Evolutionary conservation across 2,888 invertebrate genomes (phyloP), one percentile per base, ranked within the genome.

Genomic region (Mayetiola destructor): DNA sequence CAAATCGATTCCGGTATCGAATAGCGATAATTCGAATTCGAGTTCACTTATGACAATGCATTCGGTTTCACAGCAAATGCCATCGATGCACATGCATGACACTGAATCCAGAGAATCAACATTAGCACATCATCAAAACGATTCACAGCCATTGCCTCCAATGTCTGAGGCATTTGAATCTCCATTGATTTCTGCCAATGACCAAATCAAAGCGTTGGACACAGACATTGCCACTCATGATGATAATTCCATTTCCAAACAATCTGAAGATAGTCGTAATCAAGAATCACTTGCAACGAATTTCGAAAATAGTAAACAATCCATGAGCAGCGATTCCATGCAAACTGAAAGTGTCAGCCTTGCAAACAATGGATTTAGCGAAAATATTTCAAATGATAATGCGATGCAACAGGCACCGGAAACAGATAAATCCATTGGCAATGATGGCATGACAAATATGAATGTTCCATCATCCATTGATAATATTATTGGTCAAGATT

Each of bases 21-120:
- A 66, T 57, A 63, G 70, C 59, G 67, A 73, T 60, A 48, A 48
- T 27, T 27, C 48, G 27, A 48, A 27, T 48, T 5, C 48, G 1
- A n/a, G 2, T 48, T 48, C 48, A 9, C 48, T 27, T 27, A n/a
- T 48, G 48, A n/a, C 27, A n/a, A 48, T 48, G 48, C 48, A 48
- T 27, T 42, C 42, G n/a, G 57, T 16, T 57, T 59, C 60, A 59
- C 10, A 59, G 30, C 63, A 62, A 60, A 59, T 61, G 59, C 57
- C 56, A 58, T 18, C 53, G 58, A 32, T 48, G 48, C 21, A 23
- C 4, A 27, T 48, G 48, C 21, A 23, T 5, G 48, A 48, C 8
- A 23, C 48, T 3, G 48, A 48, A n/a, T 27, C 12, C n/a, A 23
- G 27, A 27, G 27, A 48, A 3, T 2, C 59, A 58, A 59, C 56